phyloP scores from a whole-genome alignment of 92 coral and sea anemone species.

The Paramuricea clavata region DNA sequence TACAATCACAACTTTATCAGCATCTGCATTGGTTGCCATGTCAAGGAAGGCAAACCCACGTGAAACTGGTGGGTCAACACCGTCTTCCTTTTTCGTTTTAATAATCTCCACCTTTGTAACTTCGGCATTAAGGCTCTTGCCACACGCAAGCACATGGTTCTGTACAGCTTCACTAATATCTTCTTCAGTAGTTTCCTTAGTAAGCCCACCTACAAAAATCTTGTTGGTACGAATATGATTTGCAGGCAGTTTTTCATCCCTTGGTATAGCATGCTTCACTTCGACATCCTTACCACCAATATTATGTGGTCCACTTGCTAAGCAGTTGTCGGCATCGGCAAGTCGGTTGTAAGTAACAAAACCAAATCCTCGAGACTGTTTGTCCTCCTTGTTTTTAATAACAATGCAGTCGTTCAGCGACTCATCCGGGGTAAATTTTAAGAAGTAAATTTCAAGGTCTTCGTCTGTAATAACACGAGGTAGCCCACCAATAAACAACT shows the following conservation, averaged over 20 bases:
- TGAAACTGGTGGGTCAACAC: background rate
- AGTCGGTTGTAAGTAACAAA: slow-evolving; percentile 81
- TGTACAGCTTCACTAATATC: slow-evolving; percentile 73
- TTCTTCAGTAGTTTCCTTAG: slow-evolving; percentile 74
- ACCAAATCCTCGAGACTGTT: slow-evolving; percentile 90
- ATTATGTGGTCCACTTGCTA: slow-evolving; percentile 72
- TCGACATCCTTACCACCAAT: slow-evolving; percentile 90
- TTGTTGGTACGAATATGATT: slow-evolving; percentile 86
- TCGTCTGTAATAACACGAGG: slow-evolving; percentile 59
- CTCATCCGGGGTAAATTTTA: slow-evolving; percentile 73
- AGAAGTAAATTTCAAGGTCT: slow-evolving; percentile 10
- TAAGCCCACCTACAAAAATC: slow-evolving; percentile 89
- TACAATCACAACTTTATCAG: slow-evolving; percentile 89
- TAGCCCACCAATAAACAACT: slow-evolving; percentile 93
- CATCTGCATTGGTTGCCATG: slow-evolving; percentile 80
- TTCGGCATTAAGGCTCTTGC: slow-evolving; percentile 34
- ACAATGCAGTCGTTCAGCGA: slow-evolving; percentile 78
- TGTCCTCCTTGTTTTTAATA: slow-evolving; percentile 60
- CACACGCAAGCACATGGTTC: slow-evolving; percentile 59
- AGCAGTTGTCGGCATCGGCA: slow-evolving; percentile 61
- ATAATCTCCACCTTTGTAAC: slow-evolving; percentile 71
- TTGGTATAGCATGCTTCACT: slow-evolving; percentile 95
- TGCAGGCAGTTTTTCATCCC: slow-evolving; percentile 78
- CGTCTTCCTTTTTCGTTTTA: background rate
- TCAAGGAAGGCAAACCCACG: slow-evolving; percentile 71